A percentile compares a stretch with the other conserved stretches of the same genome.
These are phyloP conservation scores for Willisornis vidua DNA, from an alignment of 2,113 vertebrate genomes.

Conservation along the genomic window DNA sequence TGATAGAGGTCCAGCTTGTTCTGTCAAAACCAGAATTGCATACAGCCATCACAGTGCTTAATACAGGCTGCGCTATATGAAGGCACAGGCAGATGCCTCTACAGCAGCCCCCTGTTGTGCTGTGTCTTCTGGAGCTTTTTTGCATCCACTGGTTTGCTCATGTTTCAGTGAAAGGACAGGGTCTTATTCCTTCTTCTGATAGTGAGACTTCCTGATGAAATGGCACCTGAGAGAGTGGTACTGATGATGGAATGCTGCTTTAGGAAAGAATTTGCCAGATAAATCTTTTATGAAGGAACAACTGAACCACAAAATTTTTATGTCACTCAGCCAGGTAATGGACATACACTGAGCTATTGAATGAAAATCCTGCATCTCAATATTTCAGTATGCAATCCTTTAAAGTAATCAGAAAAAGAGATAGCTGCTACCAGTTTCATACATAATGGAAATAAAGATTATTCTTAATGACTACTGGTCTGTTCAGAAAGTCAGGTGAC, in stretches of 20 bases:
- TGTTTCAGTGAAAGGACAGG: neutral
- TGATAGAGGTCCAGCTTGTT: neutral
- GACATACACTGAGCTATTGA: neutral
- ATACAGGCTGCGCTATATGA: neutral
- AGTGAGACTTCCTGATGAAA: neutral
- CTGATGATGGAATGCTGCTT: neutral
- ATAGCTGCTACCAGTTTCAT: neutral
- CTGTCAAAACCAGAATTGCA: neutral
- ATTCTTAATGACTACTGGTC: neutral
- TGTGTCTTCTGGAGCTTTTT: neutral
- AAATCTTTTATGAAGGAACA: neutral
- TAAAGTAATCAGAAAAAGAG: neutral
- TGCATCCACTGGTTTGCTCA: neutral
- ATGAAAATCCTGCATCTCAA: neutral
- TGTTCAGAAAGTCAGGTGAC: neutral
- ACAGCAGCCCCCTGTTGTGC: neutral
- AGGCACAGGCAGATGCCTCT: neutral
- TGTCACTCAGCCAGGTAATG: neutral
- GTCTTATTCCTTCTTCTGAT: neutral
- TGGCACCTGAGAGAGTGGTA: neutral
- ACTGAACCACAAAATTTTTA: neutral
- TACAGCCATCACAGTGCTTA: neutral
- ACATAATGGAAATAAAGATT: neutral
- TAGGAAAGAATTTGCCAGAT: constrained; percentile 2
- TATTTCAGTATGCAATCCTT: neutral